Evolutionary conservation across 2,113 vertebrate genomes (phyloP).

Genomic region (Paramisgurnus dabryanus): DNA sequence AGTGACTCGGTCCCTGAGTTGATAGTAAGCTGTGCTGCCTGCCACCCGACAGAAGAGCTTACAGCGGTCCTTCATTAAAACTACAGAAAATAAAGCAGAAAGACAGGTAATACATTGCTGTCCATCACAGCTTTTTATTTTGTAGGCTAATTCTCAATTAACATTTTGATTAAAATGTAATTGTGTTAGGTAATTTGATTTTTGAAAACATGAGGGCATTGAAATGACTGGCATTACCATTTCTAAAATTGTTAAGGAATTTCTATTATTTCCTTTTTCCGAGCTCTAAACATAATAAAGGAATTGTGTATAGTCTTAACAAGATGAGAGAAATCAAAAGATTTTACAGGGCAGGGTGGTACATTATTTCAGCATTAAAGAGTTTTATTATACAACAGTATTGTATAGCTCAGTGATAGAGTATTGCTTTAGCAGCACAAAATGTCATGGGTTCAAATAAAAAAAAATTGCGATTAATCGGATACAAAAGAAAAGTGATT

Average conservation of each 20-base stretch:
- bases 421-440: too few relatives aligned
- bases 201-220: not conserved
- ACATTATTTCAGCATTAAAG: too few relatives aligned
- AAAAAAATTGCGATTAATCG: too few relatives aligned
- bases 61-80: constrained; percentile 97
- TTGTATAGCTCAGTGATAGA: too few relatives aligned
- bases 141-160: not conserved
- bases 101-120: constrained; percentile 6
- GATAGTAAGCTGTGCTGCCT: constrained; percentile 93
- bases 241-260: not conserved
- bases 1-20: constrained; percentile 93
- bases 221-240: not conserved
- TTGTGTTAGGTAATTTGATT: constrained; percentile 8
- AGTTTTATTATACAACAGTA: too few relatives aligned
- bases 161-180: constrained; percentile 9
- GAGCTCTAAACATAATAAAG: not conserved
- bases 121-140: not conserved
- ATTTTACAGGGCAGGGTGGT: too few relatives aligned
- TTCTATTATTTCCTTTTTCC: not conserved
- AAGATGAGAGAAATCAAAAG: not conserved
- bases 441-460: too few relatives aligned
- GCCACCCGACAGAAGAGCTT: constrained; percentile 97
- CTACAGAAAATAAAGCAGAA: constrained; percentile 64
- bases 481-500: too few relatives aligned
- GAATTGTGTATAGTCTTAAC: not conserved